Evolutionary conservation across 2,113 vertebrate species (phyloP), one percentile per base, ranked within the genome.

Genomic region (Hemiscyllium ocellatum): DNA sequence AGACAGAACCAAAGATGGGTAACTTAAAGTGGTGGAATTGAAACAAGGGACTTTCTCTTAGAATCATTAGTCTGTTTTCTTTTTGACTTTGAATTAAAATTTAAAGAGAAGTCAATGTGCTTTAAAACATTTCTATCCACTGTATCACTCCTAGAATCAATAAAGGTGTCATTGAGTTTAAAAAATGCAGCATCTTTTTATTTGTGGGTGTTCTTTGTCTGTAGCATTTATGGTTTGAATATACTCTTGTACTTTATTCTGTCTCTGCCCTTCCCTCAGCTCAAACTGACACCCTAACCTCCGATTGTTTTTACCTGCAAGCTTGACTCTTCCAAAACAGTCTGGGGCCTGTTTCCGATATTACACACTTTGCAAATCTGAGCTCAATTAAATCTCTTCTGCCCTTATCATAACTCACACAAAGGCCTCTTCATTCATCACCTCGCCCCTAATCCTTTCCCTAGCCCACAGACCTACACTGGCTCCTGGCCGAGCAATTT

Each of bases 101-200:
- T 91, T 91, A 91, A 91, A 91, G 89, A 65, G 4, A 37, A 37
- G 56, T 56, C n/a, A 61, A 4, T n/a, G 61, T 1, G 33, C 33
- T 91, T 66, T 91, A 91, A 91, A 91, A 33, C 56, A 65, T 66
- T 91, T 91, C 56, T 19, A 91, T 91, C 56, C 89, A 37, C 89
- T 66, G 61, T 20, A 91, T 37, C 89, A 66, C 89, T 66, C 37
- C 19, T 15, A 19, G 61, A 91, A 91, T 91, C 89, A 65, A 91
- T 91, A 37, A 66, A 91, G 8, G 13, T 91, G 19, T 91, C 56
- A 66, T 56, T 17, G 56, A 91, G 89, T 4, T 17, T 56, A 90
- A 61, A 90, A 90, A 61, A 90, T 37, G 17, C 52, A 56, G 2
- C 15, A 29, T 90, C 26, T 26, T 90, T 90, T 91, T 66, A 91